Percentiles rank a stretch among this genome's conserved stretches.
Conservation (phyloP, 2,113 vertebrate species). For the Lampris megalopsis region DNA sequence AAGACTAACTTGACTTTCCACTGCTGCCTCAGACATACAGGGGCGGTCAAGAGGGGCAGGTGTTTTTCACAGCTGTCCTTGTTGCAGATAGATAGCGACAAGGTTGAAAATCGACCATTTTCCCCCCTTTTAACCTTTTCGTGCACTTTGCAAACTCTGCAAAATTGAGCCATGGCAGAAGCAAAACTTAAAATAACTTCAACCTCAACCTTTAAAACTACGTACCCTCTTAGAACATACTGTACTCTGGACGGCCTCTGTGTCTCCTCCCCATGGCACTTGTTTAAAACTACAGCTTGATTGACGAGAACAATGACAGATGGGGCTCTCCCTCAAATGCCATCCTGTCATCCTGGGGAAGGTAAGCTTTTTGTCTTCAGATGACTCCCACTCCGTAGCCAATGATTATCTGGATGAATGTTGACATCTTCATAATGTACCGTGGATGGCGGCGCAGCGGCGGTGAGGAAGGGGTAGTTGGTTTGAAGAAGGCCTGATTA, state of each 20-base stretch:
- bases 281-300: constrained; percentile 50
- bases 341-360: constrained; percentile 60
- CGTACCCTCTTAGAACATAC: not conserved
- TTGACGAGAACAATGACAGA: constrained; percentile 60
- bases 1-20: too few relatives aligned
- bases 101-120: too few relatives aligned
- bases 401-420: constrained; percentile 62
- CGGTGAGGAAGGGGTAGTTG: constrained; percentile 6
- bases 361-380: constrained; percentile 69
- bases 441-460: not conserved
- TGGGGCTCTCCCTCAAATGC: constrained; percentile 57
- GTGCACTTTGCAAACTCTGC: too few relatives aligned
- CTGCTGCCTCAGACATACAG: too few relatives aligned
- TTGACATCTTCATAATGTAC: constrained; percentile 62
- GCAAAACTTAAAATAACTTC: not conserved
- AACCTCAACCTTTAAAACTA: not conserved
- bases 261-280: constrained; percentile 28
- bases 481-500: constrained; percentile 56
- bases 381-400: constrained; percentile 47
- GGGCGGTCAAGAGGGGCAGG: too few relatives aligned
- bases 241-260: not conserved
- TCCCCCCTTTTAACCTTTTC: too few relatives aligned
- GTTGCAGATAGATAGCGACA: too few relatives aligned
- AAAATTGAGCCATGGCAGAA: not conserved
- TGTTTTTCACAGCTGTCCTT: too few relatives aligned